Evolutionary conservation across 2,888 invertebrate species (phyloP).

Genomic region (Lapara coniferarum): DNA sequence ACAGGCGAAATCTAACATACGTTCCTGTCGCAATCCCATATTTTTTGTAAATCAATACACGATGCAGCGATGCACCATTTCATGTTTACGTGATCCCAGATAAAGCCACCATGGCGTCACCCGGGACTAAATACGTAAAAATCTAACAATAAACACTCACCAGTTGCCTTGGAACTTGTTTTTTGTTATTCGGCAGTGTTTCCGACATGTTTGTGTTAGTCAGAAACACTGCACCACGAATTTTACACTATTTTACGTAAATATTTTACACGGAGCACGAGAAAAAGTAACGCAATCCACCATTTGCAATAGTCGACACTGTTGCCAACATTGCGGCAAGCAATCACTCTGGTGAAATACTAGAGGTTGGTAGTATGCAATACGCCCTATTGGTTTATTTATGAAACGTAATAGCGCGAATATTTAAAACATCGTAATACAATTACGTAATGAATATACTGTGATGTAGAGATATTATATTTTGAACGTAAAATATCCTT

Average conservation of each 20-base stretch:
- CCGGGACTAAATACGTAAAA: constrained; percentile 83
- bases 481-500: not conserved
- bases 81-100: constrained; percentile 86
- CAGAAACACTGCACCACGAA: constrained; percentile 82
- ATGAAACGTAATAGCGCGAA: constrained; percentile 58
- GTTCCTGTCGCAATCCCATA: constrained; percentile 53
- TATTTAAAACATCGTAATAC: constrained; percentile 60
- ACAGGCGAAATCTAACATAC: constrained; percentile 47
- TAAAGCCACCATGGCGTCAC: constrained; percentile 86
- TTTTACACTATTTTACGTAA: constrained; percentile 84
- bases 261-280: constrained; percentile 84
- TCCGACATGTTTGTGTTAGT: constrained; percentile 83
- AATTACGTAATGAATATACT: constrained; percentile 12
- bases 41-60: constrained; percentile 80
- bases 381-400: constrained; percentile 73
- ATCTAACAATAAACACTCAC: constrained; percentile 83
- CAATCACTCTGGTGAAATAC: constrained; percentile 71
- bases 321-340: constrained; percentile 72
- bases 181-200: constrained; percentile 83
- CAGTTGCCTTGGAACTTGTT: constrained; percentile 85
- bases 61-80: constrained; percentile 84
- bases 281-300: constrained; percentile 84
- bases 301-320: constrained; percentile 83
- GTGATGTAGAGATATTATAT: not conserved
- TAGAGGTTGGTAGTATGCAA: constrained; percentile 63